Base-by-base conservation (phyloP, 2,797 vertebrate genomes). In the Acrossocheilus wenchowensis region DNA sequence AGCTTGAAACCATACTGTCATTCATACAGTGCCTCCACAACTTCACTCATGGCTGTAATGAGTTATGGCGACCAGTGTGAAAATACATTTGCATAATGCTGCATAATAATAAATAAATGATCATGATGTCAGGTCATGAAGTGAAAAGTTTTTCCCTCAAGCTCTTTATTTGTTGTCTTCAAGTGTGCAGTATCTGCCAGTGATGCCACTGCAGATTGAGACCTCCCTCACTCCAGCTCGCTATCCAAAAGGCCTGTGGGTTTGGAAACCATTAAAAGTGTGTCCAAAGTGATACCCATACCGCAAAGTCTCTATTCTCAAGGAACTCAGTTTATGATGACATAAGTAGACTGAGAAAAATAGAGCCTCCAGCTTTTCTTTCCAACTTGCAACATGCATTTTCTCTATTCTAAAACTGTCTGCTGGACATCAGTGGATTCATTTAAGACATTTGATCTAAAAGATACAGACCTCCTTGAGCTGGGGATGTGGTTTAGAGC, bases 291-390 rank as follows among this genome's bases (percentile, higher is more conserved):
- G 77, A 57, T 78, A 52, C 68, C 43, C 50, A 4, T 52, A 52
- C 71, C 71, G 60, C 81, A 82, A 73, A 81, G 79, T 79, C 81
- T 84, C 45, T 14, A 88, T 86, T 89, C 92, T 93, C 74, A 74
- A 74, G 91, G 93, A 91, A 78, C 69, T 84, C 72, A 43, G 50
- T 87, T 81, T 86, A 92, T 92, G 90, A 91, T 89, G 90, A 86
- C 92, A 89, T 83, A 92, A 39, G 75, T 26, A 78, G 54, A 74
- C 52, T 62, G 82, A 78, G 19, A 74, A 73, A 71, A 66, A 48
- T 69, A 84, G 15, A 83, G 36, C 77, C 78, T 82, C 39, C 39
- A 82, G 87, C 54, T 3, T 62, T 83, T 68, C 34, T 45, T 80
- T 45, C 26, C 30, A 85, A 68, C 45, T 75, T 45, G 66, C 0